A percentile compares a stretch with the other conserved stretches of the same genome.
These are phyloP conservation scores for Digitonthophagus gazella DNA, from an alignment of 2,888 invertebrate genomes.

Conservation along the genomic window DNA sequence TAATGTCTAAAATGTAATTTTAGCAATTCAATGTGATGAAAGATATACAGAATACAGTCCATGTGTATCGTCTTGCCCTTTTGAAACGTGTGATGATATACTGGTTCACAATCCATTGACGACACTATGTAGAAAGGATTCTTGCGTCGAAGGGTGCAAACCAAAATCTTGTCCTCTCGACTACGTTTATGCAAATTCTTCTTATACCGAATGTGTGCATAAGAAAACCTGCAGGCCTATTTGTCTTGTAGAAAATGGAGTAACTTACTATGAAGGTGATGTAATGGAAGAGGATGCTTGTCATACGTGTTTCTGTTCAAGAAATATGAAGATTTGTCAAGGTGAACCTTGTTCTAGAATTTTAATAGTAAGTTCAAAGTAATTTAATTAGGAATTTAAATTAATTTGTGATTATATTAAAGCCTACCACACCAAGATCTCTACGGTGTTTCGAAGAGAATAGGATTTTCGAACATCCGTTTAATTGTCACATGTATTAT, in stretches of 20 bases:
- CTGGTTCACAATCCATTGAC: conserved; percentile 63
- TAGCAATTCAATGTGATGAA: conserved; percentile 87
- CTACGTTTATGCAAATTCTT: conserved; percentile 69
- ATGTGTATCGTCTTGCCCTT: conserved; percentile 79
- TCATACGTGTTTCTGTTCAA: conserved; percentile 76
- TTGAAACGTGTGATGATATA: conserved; percentile 81
- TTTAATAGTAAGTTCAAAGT: neutral
- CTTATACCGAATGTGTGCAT: conserved; percentile 71
- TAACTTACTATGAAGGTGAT: conserved; percentile 74
- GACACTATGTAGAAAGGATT: conserved; percentile 67
- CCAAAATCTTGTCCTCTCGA: conserved; percentile 72
- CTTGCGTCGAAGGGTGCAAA: conserved; percentile 81
- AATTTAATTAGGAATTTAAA: neutral
- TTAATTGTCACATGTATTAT: conserved; percentile 68
- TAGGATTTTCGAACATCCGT: conserved; percentile 62
- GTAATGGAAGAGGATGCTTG: conserved; percentile 72
- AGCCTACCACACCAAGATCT: conserved; percentile 15
- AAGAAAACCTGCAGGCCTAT: conserved; percentile 66
- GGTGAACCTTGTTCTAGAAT: conserved; percentile 64
- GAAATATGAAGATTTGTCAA: conserved; percentile 66
- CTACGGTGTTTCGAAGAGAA: conserved; percentile 50
- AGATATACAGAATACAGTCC: conserved; percentile 76
- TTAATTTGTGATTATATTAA: neutral
- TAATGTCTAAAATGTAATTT: neutral
- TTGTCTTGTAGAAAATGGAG: conserved; percentile 68